Conservation (phyloP, 2,113 vertebrate genomes). For the Thinocorus orbignyianus region DNA sequence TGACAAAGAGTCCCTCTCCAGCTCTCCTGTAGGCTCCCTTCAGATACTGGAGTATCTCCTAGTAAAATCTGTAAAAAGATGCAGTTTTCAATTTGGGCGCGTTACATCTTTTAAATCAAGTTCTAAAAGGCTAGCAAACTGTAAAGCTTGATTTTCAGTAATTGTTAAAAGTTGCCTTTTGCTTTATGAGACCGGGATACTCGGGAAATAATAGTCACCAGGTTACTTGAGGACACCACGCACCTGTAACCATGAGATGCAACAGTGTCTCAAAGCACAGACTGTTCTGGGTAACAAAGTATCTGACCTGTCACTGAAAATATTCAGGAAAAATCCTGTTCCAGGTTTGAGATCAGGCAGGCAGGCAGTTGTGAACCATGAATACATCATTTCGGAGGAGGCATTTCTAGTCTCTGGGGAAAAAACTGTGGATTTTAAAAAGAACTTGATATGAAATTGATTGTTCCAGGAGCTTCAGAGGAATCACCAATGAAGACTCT, state of each 20-base stretch:
- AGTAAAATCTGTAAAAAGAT: rapidly evolving
- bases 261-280: neutral
- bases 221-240: neutral
- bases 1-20: too few species aligned
- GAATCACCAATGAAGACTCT: constrained; percentile 83
- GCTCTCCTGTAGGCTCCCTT: too few species aligned
- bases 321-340: neutral
- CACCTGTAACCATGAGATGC: neutral
- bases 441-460: neutral
- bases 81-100: rapidly evolving
- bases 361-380: neutral
- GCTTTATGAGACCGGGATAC: neutral
- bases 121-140: neutral
- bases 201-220: neutral
- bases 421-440: neutral
- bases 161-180: neutral
- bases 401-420: neutral
- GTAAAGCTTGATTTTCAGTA: neutral
- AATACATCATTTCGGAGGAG: neutral
- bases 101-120: neutral
- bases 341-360: neutral
- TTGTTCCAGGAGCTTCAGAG: constrained; percentile 77
- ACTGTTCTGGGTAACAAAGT: rapidly evolving
- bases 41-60: too few species aligned
- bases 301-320: rapidly evolving